Evolutionary conservation across 2,113 vertebrate genomes (phyloP), one percentile per base, ranked within the genome.

Genomic region (Apus apus): DNA sequence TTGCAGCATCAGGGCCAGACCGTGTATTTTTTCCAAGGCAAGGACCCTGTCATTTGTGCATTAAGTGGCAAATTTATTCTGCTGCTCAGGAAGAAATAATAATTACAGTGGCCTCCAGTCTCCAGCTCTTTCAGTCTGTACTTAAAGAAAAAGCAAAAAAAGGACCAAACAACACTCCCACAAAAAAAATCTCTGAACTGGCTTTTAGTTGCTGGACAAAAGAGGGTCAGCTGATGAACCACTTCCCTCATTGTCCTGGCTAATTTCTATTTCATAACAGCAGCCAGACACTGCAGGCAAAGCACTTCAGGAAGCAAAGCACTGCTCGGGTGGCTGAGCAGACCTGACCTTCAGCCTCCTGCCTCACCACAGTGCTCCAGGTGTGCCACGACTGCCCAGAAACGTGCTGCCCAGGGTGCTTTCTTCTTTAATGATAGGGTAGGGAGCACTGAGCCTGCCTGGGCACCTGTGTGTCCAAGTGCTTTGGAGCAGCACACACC

Each of bases 171-270:
- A 67, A 85, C 2, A 1, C 34, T 94, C 50, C 75, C n/a, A 70
- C 78, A 80, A 45, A 78, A 65, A 36, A 78, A 65, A 36, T 57
- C 50, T 71, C 86, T 75, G 61, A 89, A 75, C 26, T 10, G 46
- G 79, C 90, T 96, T 95, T 95, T 84, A 95, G 93, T 15, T 53
- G 73, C 83, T 32, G 85, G 76, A 95, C 88, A 96, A 94, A 94
- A 90, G 65, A 14, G 5, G 29, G 34, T 5, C 71, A 70, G 80
- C 27, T 36, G 60, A 53, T 10, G 38, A 88, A 36, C 79, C 2
- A 9, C 86, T 94, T 71, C 25, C 6, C 48, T 51, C 30, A 80
- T 81, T 81, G 92, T 84, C 87, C 85, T 6, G 0, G 11, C 84
- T 45, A 15, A 4, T 21, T 84, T 21, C 81, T 50, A 17, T 91